These are phyloP conservation scores for Nematolebias whitei DNA, from an alignment of 2,113 vertebrate species.

Conservation along the genomic window DNA sequence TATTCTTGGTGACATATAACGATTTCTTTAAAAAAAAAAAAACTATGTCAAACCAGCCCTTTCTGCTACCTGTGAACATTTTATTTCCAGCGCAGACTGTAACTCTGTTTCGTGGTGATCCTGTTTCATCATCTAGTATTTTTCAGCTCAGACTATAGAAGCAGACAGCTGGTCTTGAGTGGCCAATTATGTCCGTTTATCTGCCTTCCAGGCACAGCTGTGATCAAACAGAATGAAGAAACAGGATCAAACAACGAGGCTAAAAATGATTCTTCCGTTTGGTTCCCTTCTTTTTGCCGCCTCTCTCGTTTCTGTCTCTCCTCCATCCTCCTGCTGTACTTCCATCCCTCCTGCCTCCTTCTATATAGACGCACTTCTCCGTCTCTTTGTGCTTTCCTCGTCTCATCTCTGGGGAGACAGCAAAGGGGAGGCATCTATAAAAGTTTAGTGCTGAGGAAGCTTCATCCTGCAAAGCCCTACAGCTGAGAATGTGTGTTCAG, in stretches of 20 bases:
- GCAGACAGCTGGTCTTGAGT: constrained; percentile 77
- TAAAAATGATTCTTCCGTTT: constrained; percentile 70
- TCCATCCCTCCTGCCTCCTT: constrained; percentile 38
- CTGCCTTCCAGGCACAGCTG: constrained; percentile 76
- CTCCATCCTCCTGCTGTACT: constrained; percentile 50
- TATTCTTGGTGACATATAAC: not conserved
- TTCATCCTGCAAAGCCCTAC: constrained; percentile 19
- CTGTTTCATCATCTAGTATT: constrained; percentile 63
- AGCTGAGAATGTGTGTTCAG: constrained; percentile 34
- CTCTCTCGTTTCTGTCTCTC: constrained; percentile 49
- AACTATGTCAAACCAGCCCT: constrained; percentile 12
- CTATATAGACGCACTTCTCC: constrained; percentile 30
- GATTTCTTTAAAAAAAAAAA: not conserved
- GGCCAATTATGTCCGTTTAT: constrained; percentile 79
- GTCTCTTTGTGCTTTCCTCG: constrained; percentile 26
- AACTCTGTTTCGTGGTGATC: constrained; percentile 31
- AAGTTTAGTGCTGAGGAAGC: constrained; percentile 65
- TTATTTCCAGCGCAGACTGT: constrained; percentile 28
- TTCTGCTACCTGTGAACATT: constrained; percentile 41
- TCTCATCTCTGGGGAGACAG: constrained; percentile 48
- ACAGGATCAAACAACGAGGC: constrained; percentile 71
- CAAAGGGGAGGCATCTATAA: constrained; percentile 46
- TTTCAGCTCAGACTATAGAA: constrained; percentile 65
- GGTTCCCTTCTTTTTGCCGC: constrained; percentile 45
- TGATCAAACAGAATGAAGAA: constrained; percentile 76